Conservation (phyloP, 1,140 invertebrate species). For the Nixonia krombeini region DNA sequence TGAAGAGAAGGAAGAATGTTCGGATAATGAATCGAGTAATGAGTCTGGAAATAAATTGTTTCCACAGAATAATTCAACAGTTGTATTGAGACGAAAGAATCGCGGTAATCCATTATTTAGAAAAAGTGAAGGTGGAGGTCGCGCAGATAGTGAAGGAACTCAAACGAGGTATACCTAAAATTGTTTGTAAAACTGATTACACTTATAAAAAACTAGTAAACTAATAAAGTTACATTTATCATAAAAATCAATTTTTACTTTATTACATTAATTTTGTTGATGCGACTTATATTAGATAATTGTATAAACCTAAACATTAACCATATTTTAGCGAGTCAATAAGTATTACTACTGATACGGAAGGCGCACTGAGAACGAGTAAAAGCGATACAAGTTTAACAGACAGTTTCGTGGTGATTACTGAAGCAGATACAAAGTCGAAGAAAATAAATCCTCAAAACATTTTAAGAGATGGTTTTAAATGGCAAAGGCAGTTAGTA, state of each 20-base stretch:
- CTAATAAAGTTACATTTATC: too few relatives aligned
- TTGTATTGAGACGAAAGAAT: conserved; percentile 77
- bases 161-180: conserved; percentile 55
- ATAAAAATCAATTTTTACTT: too few relatives aligned
- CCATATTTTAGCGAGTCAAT: conserved; percentile 49
- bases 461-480: conserved; percentile 79
- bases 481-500: conserved; percentile 93
- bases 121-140: conserved; percentile 77
- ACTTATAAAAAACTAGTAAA: not conserved
- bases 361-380: conserved; percentile 78
- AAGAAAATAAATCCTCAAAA: conserved; percentile 74
- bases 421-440: conserved; percentile 74
- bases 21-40: conserved; percentile 69
- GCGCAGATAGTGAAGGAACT: conserved; percentile 68
- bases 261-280: too few relatives aligned
- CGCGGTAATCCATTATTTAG: conserved; percentile 77
- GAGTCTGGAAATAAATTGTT: conserved; percentile 62
- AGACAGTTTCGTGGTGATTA: conserved; percentile 90
- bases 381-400: conserved; percentile 93
- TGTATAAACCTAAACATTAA: not conserved
- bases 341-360: conserved; percentile 55
- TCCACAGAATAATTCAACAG: conserved; percentile 68
- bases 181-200: too few relatives aligned
- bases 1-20: conserved; percentile 79
- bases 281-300: not conserved